Evolutionary conservation across 2,113 vertebrate genomes (phyloP).

Genomic region (Lipotes vexillifer): DNA sequence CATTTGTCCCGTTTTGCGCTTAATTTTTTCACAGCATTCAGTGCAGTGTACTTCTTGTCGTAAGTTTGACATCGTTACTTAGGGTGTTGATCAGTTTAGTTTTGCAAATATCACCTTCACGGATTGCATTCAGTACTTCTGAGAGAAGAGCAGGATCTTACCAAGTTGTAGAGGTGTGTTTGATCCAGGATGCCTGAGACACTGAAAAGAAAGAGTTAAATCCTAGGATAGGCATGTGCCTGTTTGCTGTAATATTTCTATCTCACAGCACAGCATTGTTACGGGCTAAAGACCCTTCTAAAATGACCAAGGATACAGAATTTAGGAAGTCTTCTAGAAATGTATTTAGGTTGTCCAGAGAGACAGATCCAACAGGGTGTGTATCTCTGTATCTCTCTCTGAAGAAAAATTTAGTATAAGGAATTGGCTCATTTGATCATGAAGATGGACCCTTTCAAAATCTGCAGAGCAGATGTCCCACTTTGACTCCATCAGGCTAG

Average conservation of each 20-base stretch:
- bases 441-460: rapidly evolving
- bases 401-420: rapidly evolving
- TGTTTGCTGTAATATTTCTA: too few species aligned
- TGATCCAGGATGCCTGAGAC: background rate
- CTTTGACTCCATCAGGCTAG: background rate
- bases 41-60: background rate
- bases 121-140: background rate
- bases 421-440: too few species aligned
- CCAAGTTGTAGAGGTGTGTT: background rate
- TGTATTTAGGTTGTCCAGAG: background rate
- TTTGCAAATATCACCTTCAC: background rate
- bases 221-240: background rate
- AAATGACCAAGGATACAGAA: too few species aligned
- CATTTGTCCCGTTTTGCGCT: background rate
- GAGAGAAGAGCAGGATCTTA: background rate
- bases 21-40: too few species aligned
- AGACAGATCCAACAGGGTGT: background rate
- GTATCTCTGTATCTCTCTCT: rapidly evolving
- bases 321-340: too few species aligned
- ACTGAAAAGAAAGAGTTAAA: background rate
- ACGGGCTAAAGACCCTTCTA: rapidly evolving
- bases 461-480: background rate
- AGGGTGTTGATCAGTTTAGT: background rate
- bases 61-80: background rate
- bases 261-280: background rate